Evolutionary conservation across 2,888 invertebrate genomes (phyloP).

Genomic region (Mylabris sibirica): DNA sequence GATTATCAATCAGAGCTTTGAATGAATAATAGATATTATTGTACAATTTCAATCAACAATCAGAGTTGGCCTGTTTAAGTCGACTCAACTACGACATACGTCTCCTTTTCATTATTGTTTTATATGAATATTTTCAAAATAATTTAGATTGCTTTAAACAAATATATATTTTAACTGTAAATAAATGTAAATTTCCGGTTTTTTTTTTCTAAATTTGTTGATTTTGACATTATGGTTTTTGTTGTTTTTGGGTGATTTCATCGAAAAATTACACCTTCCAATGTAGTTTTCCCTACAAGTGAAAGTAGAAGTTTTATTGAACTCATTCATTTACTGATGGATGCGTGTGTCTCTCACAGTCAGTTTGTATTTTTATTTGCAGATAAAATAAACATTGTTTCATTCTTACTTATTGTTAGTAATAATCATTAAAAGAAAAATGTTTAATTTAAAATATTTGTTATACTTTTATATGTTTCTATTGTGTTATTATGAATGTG

Average conservation of each 20-base stretch:
- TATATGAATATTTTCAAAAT: neutral
- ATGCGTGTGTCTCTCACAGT: neutral
- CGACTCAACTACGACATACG: neutral
- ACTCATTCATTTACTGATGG: constrained; percentile 20
- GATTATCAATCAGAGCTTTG: no score
- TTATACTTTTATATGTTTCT: constrained; percentile 26
- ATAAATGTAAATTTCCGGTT: neutral
- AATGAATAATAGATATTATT: no score
- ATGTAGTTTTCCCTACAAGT: constrained; percentile 25
- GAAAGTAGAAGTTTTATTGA: constrained; percentile 36
- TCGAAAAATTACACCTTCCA: neutral
- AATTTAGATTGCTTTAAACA: neutral
- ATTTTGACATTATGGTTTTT: no score
- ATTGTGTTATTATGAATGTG: constrained; percentile 23
- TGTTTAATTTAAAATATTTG: constrained; percentile 16
- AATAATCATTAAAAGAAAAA: constrained; percentile 8
- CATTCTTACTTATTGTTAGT: no score
- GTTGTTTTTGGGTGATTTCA: no score
- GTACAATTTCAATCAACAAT: no score
- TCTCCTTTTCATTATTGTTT: neutral
- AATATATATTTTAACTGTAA: neutral
- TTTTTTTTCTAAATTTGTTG: neutral
- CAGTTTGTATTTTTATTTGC: neutral
- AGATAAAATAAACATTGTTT: neutral
- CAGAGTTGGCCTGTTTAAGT: no score